phyloP scores from a whole-genome alignment of 2,888 invertebrate genomes.

The Clanis bilineata region DNA sequence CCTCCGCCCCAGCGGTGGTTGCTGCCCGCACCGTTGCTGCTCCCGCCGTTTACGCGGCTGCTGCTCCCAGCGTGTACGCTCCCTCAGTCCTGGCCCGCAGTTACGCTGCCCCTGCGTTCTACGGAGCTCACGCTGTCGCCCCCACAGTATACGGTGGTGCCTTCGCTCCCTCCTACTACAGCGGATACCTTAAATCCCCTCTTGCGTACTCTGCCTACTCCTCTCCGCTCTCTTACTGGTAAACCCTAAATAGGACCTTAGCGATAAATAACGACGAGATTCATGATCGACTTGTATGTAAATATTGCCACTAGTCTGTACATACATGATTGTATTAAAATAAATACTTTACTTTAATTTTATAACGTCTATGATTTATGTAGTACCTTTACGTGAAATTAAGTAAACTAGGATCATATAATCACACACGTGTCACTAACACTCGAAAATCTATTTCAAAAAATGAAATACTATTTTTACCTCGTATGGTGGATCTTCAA shows the following conservation, averaged over 20 bases:
- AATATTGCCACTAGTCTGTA: conserved; percentile 54
- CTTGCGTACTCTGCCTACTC: conserved; percentile 56
- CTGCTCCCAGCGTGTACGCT: conserved; percentile 24
- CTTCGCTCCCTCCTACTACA: conserved; percentile 33
- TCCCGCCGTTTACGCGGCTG: conserved; percentile 24
- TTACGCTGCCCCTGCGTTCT: conserved; percentile 23
- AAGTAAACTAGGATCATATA: too few species aligned
- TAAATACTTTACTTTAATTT: conserved; percentile 30
- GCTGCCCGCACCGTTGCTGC: conserved; percentile 29
- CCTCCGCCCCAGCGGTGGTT: conserved; percentile 29
- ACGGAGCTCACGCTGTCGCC: conserved; percentile 22
- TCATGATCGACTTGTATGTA: conserved; percentile 48
- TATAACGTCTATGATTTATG: background rate
- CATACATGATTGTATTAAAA: conserved; percentile 40
- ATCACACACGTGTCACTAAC: background rate
- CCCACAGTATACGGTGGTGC: conserved; percentile 17
- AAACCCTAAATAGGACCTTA: conserved; percentile 35
- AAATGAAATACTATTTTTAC: too few species aligned
- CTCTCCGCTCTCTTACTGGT: conserved; percentile 67
- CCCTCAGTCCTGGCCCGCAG: conserved; percentile 22
- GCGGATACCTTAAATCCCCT: conserved; percentile 37
- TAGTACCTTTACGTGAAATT: background rate
- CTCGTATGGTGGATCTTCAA: too few species aligned
- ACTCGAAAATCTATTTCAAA: too few species aligned
- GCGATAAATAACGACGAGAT: conserved; percentile 50